Percentiles rank a stretch among this genome's conserved stretches.
Conservation (phyloP, 2,113 vertebrate species). For the Sturnus vulgaris region DNA sequence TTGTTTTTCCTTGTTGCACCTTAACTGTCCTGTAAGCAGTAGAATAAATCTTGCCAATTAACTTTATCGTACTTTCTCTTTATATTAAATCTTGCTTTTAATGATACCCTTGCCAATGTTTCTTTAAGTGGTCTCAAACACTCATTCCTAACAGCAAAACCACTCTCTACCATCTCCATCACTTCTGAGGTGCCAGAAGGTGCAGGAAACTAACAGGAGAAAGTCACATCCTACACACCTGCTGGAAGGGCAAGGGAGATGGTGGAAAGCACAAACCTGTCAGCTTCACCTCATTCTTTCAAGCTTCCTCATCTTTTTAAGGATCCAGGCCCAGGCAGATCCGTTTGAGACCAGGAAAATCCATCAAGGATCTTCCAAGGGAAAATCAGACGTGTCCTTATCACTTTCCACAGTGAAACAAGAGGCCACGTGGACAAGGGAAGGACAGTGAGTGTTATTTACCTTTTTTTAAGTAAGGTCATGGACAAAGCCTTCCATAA, state of each 20-base stretch:
- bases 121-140: not conserved
- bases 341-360: not conserved
- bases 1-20: not conserved
- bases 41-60: rapidly evolving
- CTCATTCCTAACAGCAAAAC: not conserved
- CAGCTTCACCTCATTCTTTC: not conserved
- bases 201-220: not conserved
- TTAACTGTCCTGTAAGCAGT: not conserved
- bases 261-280: not conserved
- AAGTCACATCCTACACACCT: not conserved
- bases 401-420: not conserved
- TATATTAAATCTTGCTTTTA: not conserved
- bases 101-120: too few species aligned
- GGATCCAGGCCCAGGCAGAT: not conserved
- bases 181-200: not conserved
- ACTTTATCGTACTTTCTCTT: not conserved
- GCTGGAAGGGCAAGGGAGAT: not conserved
- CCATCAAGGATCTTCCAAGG: not conserved
- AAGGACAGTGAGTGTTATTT: not conserved
- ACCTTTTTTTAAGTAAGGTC: not conserved
- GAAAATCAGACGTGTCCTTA: not conserved
- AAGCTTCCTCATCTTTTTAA: not conserved
- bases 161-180: not conserved
- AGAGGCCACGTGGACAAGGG: not conserved
- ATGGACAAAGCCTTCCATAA: not conserved